Evolutionary conservation across 2,888 invertebrate species (phyloP).

Genomic region (Chydorus sphaericus): DNA sequence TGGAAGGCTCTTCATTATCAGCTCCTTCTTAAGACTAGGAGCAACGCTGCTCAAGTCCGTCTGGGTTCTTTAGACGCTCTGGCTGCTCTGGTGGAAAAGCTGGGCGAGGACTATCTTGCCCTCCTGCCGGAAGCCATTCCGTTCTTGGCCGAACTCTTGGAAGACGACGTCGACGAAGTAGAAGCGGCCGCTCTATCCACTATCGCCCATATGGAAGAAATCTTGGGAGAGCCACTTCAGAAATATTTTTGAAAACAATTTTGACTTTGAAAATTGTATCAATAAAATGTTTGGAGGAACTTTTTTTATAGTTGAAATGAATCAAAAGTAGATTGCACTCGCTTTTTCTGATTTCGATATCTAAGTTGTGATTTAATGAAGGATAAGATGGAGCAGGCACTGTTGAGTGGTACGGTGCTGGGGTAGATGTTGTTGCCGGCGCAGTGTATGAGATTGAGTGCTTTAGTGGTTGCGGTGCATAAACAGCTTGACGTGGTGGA

Average conservation of each 20-base stretch:
- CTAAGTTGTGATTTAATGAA: too few species aligned
- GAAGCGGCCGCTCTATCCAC: slow-evolving; percentile 65
- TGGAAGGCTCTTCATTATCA: slow-evolving; percentile 87
- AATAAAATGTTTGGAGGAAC: too few species aligned
- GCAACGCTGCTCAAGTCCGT: slow-evolving; percentile 48
- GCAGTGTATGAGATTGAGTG: too few species aligned
- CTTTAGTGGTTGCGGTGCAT: too few species aligned
- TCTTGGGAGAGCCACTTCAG: slow-evolving; percentile 77
- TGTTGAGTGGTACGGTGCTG: too few species aligned
- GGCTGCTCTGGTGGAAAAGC: slow-evolving; percentile 61
- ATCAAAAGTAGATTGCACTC: too few species aligned
- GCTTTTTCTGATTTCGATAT: too few species aligned
- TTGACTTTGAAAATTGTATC: too few species aligned
- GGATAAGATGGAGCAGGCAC: too few species aligned
- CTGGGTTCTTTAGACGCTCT: slow-evolving; percentile 53
- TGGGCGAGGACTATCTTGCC: slow-evolving; percentile 77
- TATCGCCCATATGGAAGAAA: slow-evolving; percentile 66
- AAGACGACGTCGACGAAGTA: slow-evolving; percentile 71
- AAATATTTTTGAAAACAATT: slow-evolving; percentile 33
- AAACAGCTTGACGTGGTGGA: too few species aligned
- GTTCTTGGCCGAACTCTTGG: slow-evolving; percentile 80
- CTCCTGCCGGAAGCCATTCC: slow-evolving; percentile 85
- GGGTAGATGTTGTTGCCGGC: too few species aligned
- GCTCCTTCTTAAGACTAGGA: slow-evolving; percentile 70
- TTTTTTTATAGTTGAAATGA: too few species aligned